Conservation (phyloP, 2,797 vertebrate species). For the Pipistrellus pygmaeus region DNA sequence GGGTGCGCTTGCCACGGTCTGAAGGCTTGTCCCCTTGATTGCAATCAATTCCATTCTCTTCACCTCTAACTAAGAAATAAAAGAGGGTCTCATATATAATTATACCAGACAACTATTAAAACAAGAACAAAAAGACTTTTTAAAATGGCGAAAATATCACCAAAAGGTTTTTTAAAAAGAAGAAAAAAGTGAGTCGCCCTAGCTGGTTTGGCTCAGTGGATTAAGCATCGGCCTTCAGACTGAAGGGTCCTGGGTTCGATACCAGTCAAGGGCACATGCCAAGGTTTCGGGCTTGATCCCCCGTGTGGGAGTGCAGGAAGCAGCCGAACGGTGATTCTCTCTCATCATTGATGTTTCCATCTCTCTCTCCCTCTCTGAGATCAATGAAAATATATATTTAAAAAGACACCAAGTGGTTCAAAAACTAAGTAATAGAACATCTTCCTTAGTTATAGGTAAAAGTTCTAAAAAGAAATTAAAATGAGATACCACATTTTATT, state of each 20-base stretch:
- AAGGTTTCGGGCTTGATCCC: no score
- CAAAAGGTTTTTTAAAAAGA: neutral
- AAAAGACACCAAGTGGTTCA: neutral
- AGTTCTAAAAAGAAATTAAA: constrained; percentile 37
- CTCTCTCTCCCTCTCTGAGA: no score
- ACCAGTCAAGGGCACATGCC: no score
- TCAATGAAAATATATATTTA: no score
- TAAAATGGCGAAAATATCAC: constrained; percentile 9
- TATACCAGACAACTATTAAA: neutral
- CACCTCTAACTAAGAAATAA: constrained; percentile 89
- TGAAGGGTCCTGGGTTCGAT: no score
- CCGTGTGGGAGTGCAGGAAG: no score
- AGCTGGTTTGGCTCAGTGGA: no score
- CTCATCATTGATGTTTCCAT: no score
- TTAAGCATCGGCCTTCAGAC: no score
- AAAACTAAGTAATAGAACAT: neutral
- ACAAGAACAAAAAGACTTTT: neutral
- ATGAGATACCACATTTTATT: neutral
- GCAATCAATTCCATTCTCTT: constrained; percentile 96
- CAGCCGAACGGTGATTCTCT: no score
- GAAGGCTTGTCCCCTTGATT: constrained; percentile 92
- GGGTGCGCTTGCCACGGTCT: constrained; percentile 90
- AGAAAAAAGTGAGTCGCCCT: neutral
- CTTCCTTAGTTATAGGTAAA: neutral
- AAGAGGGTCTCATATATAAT: constrained; percentile 32